phyloP scores from a whole-genome alignment of 2,888 invertebrate species.

The Morinoia aosen region DNA sequence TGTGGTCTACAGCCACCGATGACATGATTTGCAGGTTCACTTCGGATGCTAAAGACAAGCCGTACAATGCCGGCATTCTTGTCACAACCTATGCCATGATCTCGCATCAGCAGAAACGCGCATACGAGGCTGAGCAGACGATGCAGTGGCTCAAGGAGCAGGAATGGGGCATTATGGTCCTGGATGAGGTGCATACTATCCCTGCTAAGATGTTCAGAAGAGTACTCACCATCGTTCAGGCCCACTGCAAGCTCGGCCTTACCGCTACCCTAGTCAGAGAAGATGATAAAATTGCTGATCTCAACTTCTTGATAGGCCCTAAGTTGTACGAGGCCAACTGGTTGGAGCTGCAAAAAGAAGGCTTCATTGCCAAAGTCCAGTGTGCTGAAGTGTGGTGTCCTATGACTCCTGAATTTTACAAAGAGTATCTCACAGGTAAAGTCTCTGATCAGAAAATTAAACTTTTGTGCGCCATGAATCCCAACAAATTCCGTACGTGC shows the following conservation, averaged over 20 bases:
- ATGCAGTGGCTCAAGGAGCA: conserved; percentile 99
- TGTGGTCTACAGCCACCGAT: conserved; percentile 97
- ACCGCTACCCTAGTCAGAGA: conserved; percentile 98
- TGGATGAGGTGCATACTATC: conserved; percentile 99
- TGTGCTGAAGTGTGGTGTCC: conserved; percentile 99
- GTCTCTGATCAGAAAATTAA: conserved; percentile 85
- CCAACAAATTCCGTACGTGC: conserved; percentile 96
- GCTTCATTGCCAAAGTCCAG: conserved; percentile 96
- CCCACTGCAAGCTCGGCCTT: conserved; percentile 96
- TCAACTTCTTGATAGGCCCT: conserved; percentile 98
- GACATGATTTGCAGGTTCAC: conserved; percentile 99
- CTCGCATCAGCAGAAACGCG: conserved; percentile 96
- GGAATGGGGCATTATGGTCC: conserved; percentile 98
- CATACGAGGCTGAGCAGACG: conserved; percentile 99
- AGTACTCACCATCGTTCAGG: conserved; percentile 96
- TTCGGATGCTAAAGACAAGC: conserved; percentile 98
- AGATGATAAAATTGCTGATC: conserved; percentile 99
- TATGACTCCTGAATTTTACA: conserved; percentile 99
- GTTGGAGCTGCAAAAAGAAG: conserved; percentile 96
- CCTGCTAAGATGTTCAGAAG: conserved; percentile 99
- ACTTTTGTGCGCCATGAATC: conserved; percentile 98
- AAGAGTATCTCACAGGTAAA: conserved; percentile 91
- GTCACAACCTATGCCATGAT: conserved; percentile 99
- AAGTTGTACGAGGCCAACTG: conserved; percentile 99
- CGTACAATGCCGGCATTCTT: conserved; percentile 93